Evolutionary conservation across 2,888 invertebrate genomes (phyloP), one percentile per base, ranked within the genome.

Genomic region (Phyllotreta cruciferae): DNA sequence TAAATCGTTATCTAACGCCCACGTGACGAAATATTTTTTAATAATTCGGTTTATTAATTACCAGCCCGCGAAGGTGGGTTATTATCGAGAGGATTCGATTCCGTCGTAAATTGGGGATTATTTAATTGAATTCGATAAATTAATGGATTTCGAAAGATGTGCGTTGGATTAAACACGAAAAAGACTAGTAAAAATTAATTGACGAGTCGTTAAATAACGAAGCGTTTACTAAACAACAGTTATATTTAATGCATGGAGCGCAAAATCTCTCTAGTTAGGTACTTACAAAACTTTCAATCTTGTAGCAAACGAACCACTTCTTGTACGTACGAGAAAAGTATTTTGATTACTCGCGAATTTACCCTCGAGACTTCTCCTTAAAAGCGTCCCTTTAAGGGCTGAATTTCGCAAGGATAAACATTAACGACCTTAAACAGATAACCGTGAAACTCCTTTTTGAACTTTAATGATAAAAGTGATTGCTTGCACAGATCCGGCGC

Each of bases 331-430:
- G 35, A 37, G 37, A 38, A 52, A 47, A 36, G 45, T 38, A 45
- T 56, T 45, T 37, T 45, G 47, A 56, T 56, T 56, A 56, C 37
- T 47, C 39, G 44, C 47, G 47, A 56, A 14, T 56, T 47, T 47
- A 47, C 47, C 24, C 56, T 37, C 8, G 56, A 47, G 56, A 44
- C 44, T 45, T 35, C 45, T 56, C 56, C 47, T 56, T 56, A 56
- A 56, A 56, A 47, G 56, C 47, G 24, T 56, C 38, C 47, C 13
- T 14, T 45, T 39, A 37, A 53, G 45, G 45, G 37, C n/a, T 6
- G 34, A 52, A 49, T 37, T 11, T 56, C 45, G 10, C 39, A 56
- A 47, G 45, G 45, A 56, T 56, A 56, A 24, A 56, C 56, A 56
- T 44, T 44, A 56, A 45, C 38, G 38, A 45, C 13, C 38, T 36